A percentile compares a stretch with the other conserved stretches of the same genome.
phyloP scores from a whole-genome alignment of 2,797 vertebrate genomes.

The Tolypeutes matacus region DNA sequence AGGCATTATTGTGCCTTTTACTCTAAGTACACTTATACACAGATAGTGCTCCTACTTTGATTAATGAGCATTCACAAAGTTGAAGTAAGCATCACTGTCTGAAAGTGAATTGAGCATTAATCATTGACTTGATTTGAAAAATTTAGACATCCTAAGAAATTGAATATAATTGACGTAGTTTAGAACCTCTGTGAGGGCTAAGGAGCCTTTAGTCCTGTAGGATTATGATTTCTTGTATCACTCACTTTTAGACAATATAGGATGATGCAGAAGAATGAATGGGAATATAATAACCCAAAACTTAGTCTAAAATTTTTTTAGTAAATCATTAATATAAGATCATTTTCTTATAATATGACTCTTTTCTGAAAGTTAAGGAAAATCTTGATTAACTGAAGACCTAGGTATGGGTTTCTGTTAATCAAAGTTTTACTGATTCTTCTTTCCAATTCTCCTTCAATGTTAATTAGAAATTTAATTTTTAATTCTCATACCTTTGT shows the following conservation, averaged over 20 bases:
- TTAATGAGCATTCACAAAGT: constrained; percentile 49
- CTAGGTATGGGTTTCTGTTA: constrained; percentile 64
- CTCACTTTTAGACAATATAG: background rate
- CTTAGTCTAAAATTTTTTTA: constrained; percentile 48
- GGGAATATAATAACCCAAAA: constrained; percentile 15
- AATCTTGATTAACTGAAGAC: constrained; percentile 67
- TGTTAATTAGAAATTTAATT: constrained; percentile 84
- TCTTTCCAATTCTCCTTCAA: constrained; percentile 74
- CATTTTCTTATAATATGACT: constrained; percentile 46
- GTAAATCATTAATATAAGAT: constrained; percentile 18
- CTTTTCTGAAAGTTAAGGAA: constrained; percentile 64
- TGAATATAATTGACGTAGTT: background rate
- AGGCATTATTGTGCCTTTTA: constrained; percentile 1
- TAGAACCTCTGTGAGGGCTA: background rate
- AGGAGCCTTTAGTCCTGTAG: background rate
- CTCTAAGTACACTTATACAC: constrained; percentile 18
- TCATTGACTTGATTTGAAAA: background rate
- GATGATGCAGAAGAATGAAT: background rate
- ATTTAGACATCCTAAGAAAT: background rate
- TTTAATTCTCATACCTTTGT: constrained; percentile 81
- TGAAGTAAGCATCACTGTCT: background rate
- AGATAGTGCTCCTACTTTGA: background rate
- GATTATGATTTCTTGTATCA: background rate
- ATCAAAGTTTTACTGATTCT: constrained; percentile 71
- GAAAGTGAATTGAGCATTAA: background rate